Percentiles rank a stretch among this genome's conserved stretches.
phyloP scores from a whole-genome alignment of 2,113 vertebrate species.

The Shinisaurus crocodilurus region DNA sequence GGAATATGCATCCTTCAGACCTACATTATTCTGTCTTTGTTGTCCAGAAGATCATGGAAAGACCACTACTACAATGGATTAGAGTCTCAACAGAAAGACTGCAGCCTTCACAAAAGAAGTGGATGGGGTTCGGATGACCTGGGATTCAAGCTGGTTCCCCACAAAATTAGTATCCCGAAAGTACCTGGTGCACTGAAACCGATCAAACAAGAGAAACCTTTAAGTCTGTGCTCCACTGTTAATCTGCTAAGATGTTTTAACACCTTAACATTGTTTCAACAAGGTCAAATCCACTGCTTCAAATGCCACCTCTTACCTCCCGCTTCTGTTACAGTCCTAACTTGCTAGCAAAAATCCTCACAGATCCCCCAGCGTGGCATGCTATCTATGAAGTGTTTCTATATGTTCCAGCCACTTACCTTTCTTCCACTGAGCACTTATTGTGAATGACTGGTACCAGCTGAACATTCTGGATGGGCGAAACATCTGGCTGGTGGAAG shows the following conservation, averaged over 20 bases:
- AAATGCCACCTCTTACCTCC: not conserved
- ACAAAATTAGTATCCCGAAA: not conserved
- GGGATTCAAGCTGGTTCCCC: not conserved
- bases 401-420: constrained; percentile 67
- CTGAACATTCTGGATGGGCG: constrained; percentile 71
- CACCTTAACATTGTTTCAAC: not conserved
- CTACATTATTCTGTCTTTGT: not conserved
- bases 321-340: not conserved
- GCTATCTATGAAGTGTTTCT: too few species aligned
- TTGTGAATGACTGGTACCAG: constrained; percentile 82
- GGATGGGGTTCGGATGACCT: not conserved
- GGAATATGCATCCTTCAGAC: not conserved
- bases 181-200: not conserved
- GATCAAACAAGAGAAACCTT: too few species aligned
- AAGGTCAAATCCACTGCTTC: not conserved
- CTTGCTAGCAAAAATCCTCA: not conserved
- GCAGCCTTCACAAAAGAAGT: not conserved
- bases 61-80: not conserved
- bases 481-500: constrained; percentile 5
- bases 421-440: constrained; percentile 81
- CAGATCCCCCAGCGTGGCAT: too few species aligned
- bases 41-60: not conserved
- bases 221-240: not conserved
- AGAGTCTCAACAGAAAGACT: not conserved
- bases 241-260: not conserved